phyloP scores from a whole-genome alignment of 2,113 vertebrate genomes.

The Melanocharis versteri region DNA sequence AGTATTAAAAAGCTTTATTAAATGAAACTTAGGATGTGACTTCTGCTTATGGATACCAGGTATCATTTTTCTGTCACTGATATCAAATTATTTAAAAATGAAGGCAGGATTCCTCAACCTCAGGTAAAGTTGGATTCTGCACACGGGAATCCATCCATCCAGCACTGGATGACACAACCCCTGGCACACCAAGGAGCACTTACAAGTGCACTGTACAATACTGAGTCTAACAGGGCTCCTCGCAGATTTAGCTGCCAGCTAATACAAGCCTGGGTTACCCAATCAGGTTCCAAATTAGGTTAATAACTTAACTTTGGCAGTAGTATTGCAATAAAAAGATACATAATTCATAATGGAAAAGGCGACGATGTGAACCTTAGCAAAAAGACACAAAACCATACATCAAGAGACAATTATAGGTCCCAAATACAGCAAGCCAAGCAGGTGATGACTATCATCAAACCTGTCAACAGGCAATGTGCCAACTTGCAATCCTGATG shows the following conservation, averaged over 20 bases:
- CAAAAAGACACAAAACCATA: background rate
- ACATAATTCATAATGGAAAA: background rate
- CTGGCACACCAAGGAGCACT: background rate
- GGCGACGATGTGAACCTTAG: background rate
- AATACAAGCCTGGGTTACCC: background rate
- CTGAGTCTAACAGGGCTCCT: background rate
- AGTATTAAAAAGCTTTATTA: background rate
- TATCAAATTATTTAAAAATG: background rate
- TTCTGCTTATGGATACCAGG: background rate
- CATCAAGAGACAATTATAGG: background rate
- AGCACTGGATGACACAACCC: background rate
- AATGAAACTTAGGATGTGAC: background rate
- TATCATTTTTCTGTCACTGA: background rate
- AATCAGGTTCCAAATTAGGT: background rate
- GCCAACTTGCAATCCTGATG: background rate
- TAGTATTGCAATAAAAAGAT: background rate
- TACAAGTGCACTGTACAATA: background rate
- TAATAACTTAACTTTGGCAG: constrained; percentile 31
- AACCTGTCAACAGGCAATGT: background rate
- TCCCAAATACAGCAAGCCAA: background rate
- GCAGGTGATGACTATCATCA: background rate
- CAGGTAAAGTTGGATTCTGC: background rate
- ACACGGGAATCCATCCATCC: background rate
- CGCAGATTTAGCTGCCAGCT: background rate
- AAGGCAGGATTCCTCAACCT: fast-evolving